Conservation (phyloP, 2,113 vertebrate species). For the Sturnira hondurensis region DNA sequence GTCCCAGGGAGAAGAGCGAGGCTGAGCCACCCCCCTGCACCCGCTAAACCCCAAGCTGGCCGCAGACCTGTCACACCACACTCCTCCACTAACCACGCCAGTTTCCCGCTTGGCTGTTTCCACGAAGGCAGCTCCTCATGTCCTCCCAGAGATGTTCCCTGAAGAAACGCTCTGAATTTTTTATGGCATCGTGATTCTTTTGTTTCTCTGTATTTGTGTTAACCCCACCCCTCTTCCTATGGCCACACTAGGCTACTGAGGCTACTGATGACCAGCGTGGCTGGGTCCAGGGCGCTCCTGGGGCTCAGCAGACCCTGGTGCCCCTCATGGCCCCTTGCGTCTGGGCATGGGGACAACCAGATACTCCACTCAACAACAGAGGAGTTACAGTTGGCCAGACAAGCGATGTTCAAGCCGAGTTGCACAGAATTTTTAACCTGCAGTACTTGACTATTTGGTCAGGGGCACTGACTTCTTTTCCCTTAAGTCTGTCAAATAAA, state of each 20-base stretch:
- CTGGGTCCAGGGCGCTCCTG: neutral
- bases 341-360: neutral
- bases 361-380: neutral
- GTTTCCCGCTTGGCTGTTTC: neutral
- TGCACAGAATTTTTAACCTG: too few species aligned
- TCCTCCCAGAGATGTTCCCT: neutral
- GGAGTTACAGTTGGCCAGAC: neutral
- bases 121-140: neutral
- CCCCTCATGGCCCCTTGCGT: neutral
- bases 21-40: too few species aligned
- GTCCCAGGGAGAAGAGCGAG: neutral
- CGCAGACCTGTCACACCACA: rapidly evolving
- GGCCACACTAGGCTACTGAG: neutral
- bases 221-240: neutral
- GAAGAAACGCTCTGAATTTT: neutral
- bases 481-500: too few species aligned
- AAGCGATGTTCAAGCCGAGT: too few species aligned
- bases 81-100: neutral
- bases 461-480: too few species aligned
- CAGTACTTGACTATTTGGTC: too few species aligned
- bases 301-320: neutral
- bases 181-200: neutral
- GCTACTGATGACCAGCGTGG: neutral
- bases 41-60: neutral
- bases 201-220: neutral